Conservation (phyloP, 92 coral and sea anemone species). For the Virgularia gustaviana region DNA sequence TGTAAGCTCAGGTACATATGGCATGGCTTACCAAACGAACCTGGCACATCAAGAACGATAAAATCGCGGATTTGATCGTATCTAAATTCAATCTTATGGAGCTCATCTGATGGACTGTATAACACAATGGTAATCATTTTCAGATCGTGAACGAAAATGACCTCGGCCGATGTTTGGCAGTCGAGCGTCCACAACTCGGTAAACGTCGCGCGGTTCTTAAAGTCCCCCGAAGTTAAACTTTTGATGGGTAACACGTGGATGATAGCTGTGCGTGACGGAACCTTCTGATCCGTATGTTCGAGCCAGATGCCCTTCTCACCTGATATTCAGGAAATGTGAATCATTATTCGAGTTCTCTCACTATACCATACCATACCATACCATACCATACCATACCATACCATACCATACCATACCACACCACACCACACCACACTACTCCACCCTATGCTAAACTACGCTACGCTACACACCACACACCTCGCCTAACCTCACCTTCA, state of each 20-base stretch:
- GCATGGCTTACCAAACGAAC: no score
- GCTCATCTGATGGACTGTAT: conserved; percentile 24
- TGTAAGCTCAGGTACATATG: conserved; percentile 11
- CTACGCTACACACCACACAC: no score
- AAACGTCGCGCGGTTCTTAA: conserved; percentile 56
- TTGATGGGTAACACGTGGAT: conserved; percentile 66
- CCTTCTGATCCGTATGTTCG: conserved; percentile 12
- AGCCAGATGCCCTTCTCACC: conserved; percentile 16
- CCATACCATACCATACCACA: no score
- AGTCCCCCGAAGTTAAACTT: conserved; percentile 65
- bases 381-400: no score
- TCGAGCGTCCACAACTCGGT: conserved; percentile 70
- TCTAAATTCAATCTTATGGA: conserved; percentile 58
- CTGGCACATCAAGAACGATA: conserved; percentile 4
- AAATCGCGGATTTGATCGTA: conserved; percentile 73
- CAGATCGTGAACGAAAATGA: conserved; percentile 81
- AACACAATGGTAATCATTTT: conserved; percentile 57
- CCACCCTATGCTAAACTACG: no score
- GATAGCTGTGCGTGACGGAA: conserved; percentile 1
- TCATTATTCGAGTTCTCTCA: no score
- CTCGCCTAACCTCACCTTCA: conserved; percentile 6
- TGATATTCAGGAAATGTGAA: no score
- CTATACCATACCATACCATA: no score
- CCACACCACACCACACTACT: no score
- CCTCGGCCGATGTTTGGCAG: conserved; percentile 41